A percentile compares a stretch with the other conserved stretches of the same genome.
These are phyloP conservation scores for Auanema freiburgensis DNA, from an alignment of 2,888 invertebrate species.

Conservation along the genomic window DNA sequence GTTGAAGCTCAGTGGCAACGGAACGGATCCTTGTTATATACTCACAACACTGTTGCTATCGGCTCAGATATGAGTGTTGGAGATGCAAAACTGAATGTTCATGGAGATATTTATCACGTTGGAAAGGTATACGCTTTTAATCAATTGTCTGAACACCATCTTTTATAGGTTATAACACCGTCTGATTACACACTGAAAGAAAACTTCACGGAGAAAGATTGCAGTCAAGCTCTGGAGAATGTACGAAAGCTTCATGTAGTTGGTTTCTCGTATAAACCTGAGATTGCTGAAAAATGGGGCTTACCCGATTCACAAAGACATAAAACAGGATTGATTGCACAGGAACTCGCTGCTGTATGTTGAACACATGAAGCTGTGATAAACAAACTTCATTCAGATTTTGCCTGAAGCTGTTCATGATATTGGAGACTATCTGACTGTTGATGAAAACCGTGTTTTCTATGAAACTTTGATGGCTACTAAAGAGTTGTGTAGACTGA, in stretches of 20 bases:
- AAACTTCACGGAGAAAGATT: slow-evolving; percentile 82
- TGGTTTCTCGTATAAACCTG: slow-evolving; percentile 74
- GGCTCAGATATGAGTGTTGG: slow-evolving; percentile 95
- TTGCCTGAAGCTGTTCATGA: slow-evolving; percentile 89
- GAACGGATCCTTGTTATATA: slow-evolving; percentile 83
- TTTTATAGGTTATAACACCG: slow-evolving; percentile 85
- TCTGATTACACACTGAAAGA: slow-evolving; percentile 91
- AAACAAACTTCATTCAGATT: slow-evolving; percentile 70
- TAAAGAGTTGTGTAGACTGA: slow-evolving; percentile 92
- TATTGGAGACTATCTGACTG: slow-evolving; percentile 90
- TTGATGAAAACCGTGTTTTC: slow-evolving; percentile 97
- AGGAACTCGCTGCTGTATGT: slow-evolving; percentile 66
- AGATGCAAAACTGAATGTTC: slow-evolving; percentile 79
- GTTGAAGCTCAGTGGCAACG: slow-evolving; percentile 91
- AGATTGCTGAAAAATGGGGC: slow-evolving; percentile 84
- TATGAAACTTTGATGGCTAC: slow-evolving; percentile 99
- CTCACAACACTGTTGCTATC: slow-evolving; percentile 86
- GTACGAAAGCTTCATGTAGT: slow-evolving; percentile 88
- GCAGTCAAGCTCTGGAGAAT: slow-evolving; percentile 85
- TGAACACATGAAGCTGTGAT: slow-evolving; percentile 64
- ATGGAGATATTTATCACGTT: slow-evolving; percentile 88
- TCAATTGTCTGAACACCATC: no score
- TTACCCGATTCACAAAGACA: slow-evolving; percentile 74
- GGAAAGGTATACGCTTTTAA: slow-evolving; percentile 68
- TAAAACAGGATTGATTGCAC: slow-evolving; percentile 74